A percentile compares a stretch with the other conserved stretches of the same genome.
These are phyloP conservation scores for Troides aeacus DNA, from an alignment of 2,888 invertebrate genomes.

Conservation along the genomic window DNA sequence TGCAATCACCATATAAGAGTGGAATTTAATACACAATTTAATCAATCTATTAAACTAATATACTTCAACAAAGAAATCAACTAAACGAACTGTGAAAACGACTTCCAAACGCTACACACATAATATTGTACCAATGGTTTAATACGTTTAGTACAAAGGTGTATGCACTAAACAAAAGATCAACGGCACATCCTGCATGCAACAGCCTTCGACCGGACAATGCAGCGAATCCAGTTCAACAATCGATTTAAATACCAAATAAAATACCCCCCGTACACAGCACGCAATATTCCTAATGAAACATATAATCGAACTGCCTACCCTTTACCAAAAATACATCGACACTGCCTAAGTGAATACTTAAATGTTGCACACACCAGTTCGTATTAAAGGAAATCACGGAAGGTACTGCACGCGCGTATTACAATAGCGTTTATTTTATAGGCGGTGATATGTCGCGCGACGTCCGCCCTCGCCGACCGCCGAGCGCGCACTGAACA, in stretches of 20 bases:
- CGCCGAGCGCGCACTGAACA: slow-evolving; percentile 68
- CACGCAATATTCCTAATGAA: slow-evolving; percentile 34
- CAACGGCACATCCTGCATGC: slow-evolving; percentile 14
- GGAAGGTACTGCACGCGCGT: slow-evolving; percentile 68
- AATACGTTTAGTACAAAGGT: slow-evolving; percentile 8
- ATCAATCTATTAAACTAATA: no score
- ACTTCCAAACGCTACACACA: slow-evolving; percentile 2
- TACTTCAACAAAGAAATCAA: background rate
- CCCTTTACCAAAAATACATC: background rate
- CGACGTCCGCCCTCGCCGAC: slow-evolving; percentile 50
- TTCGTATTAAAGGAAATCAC: slow-evolving; percentile 46
- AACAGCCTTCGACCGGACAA: slow-evolving; percentile 29
- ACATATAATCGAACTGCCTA: slow-evolving; percentile 8
- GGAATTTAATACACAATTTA: no score
- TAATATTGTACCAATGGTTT: slow-evolving; percentile 14
- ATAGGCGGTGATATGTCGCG: slow-evolving; percentile 49
- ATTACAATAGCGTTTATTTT: slow-evolving; percentile 46
- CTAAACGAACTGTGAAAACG: slow-evolving; percentile 1
- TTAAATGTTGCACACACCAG: slow-evolving; percentile 39
- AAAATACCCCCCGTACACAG: slow-evolving; percentile 43
- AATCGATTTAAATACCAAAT: slow-evolving; percentile 53
- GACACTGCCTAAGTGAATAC: background rate
- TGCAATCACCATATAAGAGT: background rate
- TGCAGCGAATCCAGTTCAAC: slow-evolving; percentile 30
- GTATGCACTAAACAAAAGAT: slow-evolving; percentile 18